phyloP scores from a whole-genome alignment of 1,140 invertebrate genomes.

The Antheraea pernyi region DNA sequence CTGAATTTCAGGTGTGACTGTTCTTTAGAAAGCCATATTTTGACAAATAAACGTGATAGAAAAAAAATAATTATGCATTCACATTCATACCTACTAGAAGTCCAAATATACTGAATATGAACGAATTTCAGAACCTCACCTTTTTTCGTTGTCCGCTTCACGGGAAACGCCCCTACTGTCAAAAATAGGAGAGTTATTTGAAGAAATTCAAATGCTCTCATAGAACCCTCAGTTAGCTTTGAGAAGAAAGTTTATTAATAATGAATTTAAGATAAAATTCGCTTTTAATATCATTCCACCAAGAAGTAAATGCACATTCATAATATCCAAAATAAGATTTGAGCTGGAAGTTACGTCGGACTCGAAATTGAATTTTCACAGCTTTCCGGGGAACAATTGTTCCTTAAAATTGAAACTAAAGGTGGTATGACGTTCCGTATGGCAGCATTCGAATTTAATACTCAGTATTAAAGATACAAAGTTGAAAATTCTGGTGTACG shows the following conservation, averaged over 20 bases:
- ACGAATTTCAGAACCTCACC: too few relatives aligned
- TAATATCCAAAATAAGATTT: conserved; percentile 37
- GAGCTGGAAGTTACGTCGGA: conserved; percentile 23
- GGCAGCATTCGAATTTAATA: conserved; percentile 1
- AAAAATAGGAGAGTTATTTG: too few relatives aligned
- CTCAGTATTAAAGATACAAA: neutral
- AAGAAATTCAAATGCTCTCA: too few relatives aligned
- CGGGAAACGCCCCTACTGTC: too few relatives aligned
- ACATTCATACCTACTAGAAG: too few relatives aligned
- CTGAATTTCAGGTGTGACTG: too few relatives aligned
- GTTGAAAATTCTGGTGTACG: neutral
- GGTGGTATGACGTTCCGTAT: conserved; percentile 17
- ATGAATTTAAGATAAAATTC: neutral
- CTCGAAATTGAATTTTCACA: conserved; percentile 32
- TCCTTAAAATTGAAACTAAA: conserved; percentile 29
- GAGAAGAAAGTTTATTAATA: neutral
- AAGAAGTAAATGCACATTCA: conserved; percentile 26
- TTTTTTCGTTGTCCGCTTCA: too few relatives aligned
- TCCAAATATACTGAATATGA: too few relatives aligned
- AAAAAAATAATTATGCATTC: too few relatives aligned
- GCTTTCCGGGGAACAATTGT: conserved; percentile 25
- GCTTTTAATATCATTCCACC: neutral
- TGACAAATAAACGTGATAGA: too few relatives aligned
- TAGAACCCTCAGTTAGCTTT: too few relatives aligned
- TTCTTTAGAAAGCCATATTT: too few relatives aligned